These are phyloP conservation scores for Oncorhynchus nerka DNA, from an alignment of 2,113 vertebrate species.

Conservation along the genomic window DNA sequence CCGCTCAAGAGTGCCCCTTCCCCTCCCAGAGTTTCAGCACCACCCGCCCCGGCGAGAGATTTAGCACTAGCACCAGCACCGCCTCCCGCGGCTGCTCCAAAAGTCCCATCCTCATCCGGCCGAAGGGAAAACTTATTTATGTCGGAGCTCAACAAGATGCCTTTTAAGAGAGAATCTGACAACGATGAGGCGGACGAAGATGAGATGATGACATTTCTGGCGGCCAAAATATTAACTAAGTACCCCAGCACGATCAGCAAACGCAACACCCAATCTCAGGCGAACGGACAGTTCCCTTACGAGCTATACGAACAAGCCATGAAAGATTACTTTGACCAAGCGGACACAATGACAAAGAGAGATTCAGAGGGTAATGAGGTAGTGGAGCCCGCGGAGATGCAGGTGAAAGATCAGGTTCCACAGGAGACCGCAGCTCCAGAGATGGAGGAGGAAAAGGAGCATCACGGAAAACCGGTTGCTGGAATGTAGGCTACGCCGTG, in stretches of 20 bases:
- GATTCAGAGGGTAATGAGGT: conserved; percentile 59
- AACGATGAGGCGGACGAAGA: conserved; percentile 81
- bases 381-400: conserved; percentile 46
- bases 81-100: conserved; percentile 23
- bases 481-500: conserved; percentile 75
- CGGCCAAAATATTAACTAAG: conserved; percentile 85
- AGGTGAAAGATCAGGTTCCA: conserved; percentile 65
- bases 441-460: conserved; percentile 79
- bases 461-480: conserved; percentile 80
- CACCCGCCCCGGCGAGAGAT: conserved; percentile 21
- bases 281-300: conserved; percentile 79
- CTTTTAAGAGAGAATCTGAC: conserved; percentile 77
- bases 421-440: conserved; percentile 84
- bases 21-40: conserved; percentile 69
- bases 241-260: conserved; percentile 84
- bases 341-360: conserved; percentile 74
- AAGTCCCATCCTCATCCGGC: conserved; percentile 61
- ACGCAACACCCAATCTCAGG: conserved; percentile 67
- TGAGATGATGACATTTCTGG: conserved; percentile 88
- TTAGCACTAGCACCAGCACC: conserved; percentile 1
- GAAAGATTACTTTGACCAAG: conserved; percentile 81
- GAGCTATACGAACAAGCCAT: conserved; percentile 83
- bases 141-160: conserved; percentile 79
- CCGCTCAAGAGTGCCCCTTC: conserved; percentile 75
- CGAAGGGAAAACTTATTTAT: conserved; percentile 77